Evolutionary conservation across 2,113 vertebrate species (phyloP).

Genomic region (Perca fluviatilis): DNA sequence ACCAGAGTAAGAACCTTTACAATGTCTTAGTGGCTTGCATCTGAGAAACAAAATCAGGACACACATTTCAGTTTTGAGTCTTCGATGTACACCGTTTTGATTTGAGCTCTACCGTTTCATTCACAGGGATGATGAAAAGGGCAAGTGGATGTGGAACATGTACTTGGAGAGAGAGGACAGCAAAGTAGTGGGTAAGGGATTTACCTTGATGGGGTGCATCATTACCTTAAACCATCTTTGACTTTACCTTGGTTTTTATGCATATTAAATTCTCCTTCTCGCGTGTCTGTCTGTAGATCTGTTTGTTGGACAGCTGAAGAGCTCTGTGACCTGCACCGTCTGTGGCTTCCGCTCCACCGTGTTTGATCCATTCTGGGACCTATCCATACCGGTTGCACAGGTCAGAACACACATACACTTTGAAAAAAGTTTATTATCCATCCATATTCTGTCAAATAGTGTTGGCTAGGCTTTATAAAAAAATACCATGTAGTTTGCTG

Average conservation of each 20-base stretch:
- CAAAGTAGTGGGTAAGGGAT: constrained; percentile 90
- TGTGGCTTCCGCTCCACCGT: constrained; percentile 95
- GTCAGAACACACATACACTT: constrained; percentile 68
- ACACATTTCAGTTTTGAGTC: too few relatives aligned
- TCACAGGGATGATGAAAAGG: constrained; percentile 93
- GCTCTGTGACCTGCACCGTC: constrained; percentile 92
- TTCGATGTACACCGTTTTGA: neutral
- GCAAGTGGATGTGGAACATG: constrained; percentile 94
- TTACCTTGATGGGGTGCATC: neutral
- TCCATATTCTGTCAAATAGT: neutral
- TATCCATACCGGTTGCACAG: constrained; percentile 95
- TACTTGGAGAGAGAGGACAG: constrained; percentile 96
- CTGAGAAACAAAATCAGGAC: too few relatives aligned
- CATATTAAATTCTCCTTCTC: neutral
- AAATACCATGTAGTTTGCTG: neutral
- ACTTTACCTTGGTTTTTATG: neutral
- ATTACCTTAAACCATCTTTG: neutral
- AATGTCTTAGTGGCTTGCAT: too few relatives aligned
- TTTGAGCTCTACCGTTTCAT: constrained; percentile 5
- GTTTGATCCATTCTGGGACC: constrained; percentile 98
- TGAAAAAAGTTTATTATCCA: neutral
- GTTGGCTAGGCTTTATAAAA: neutral
- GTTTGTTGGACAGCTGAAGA: constrained; percentile 97
- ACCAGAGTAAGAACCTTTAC: neutral
- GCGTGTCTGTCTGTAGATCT: constrained; percentile 85